Base-by-base conservation (phyloP, 2,113 vertebrate species). In the Nipponia nippon region DNA sequence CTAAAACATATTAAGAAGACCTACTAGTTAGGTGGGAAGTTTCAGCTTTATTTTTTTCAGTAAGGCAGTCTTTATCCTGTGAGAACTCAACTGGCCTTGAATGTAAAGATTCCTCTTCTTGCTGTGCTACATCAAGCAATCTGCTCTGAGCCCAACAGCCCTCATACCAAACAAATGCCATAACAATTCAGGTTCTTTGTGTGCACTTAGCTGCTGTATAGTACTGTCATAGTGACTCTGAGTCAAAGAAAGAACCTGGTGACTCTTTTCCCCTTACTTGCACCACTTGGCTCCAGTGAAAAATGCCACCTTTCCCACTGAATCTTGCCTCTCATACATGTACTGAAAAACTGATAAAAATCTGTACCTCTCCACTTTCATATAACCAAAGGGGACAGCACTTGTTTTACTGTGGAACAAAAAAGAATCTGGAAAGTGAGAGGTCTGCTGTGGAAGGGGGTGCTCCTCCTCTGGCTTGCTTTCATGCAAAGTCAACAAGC, bases 141-240 rank as follows among this genome's bases (percentile, higher is more conserved):
- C 22, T 55, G 6, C 38, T 55, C 53, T 30, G 42, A 52, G 26
- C 10, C 15, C 22, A 59, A 23, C 0, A 61, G 5, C 9, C 20
- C 13, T 65, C 34, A 52, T 20, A 40, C 11, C 9, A 80, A 82
- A 49, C 1, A 63, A 79, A 55, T 26, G 4, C 4, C 1, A 0
- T 12, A 69, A 67, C 4, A 72, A 9, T 7, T 92, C 65, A 53
- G 34, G 12, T 12, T 84, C 69, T 47, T 47, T 30, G 7, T 36
- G 16, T 44, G 17, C 30, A 16, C n/a, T 71, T 53, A 66, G 30
- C 4, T 5, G 2, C 20, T 75, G 2, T 22, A 15, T 11, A 7
- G 8, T 2, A 2, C 7, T 66, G 40, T 55, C 36, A 13, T 4
- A 34, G 6, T 10, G 29, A 55, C 40, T 49, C 16, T 19, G 9